phyloP scores from a whole-genome alignment of 2,888 invertebrate genomes.

The Tetrapedia diversipes region DNA sequence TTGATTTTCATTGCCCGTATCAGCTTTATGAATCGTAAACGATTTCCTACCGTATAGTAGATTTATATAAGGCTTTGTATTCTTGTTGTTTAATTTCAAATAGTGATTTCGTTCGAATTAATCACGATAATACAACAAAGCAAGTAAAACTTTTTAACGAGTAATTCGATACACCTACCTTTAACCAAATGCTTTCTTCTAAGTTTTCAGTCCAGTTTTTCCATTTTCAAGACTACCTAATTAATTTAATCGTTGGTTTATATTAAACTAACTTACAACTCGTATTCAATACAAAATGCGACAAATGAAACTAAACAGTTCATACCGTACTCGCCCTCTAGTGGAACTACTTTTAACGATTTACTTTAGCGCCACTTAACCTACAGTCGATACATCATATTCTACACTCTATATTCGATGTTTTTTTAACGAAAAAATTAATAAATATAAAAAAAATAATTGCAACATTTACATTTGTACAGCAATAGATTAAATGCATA shows the following conservation, averaged over 20 bases:
- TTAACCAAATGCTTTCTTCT: too few species aligned
- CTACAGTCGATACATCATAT: slow-evolving; percentile 18
- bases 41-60: neutral
- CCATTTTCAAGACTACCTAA: neutral
- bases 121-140: too few species aligned
- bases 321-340: slow-evolving; percentile 22
- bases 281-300: neutral
- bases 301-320: neutral
- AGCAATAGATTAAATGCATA: neutral
- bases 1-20: slow-evolving; percentile 3
- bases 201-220: rapidly evolving
- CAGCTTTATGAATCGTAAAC: neutral
- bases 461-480: slow-evolving; percentile 50
- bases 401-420: slow-evolving; percentile 1
- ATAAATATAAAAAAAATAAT: slow-evolving; percentile 8
- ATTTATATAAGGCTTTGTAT: too few species aligned
- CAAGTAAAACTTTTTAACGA: neutral
- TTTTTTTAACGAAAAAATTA: neutral
- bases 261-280: neutral
- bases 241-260: neutral
- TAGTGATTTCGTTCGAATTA: neutral
- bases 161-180: neutral
- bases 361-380: slow-evolving; percentile 14
- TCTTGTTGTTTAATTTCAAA: neutral
- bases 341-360: neutral